Evolutionary conservation across 2,797 vertebrate genomes (phyloP), one percentile per base, ranked within the genome.

Genomic region (Nothura maculosa): DNA sequence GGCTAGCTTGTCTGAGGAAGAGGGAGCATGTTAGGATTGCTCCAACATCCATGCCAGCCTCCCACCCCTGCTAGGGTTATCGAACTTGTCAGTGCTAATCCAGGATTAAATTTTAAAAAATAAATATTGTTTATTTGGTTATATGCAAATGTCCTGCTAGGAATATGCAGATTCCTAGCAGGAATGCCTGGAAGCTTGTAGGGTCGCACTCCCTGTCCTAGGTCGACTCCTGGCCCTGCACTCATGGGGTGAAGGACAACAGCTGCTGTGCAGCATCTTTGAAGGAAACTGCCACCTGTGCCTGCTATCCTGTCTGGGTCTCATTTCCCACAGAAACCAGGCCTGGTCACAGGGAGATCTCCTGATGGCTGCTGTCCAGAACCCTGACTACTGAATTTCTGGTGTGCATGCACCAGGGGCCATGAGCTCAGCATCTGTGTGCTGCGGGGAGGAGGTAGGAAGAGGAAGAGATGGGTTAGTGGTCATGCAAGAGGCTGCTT

Each of bases 381-480:
- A 50, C 60, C 3, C 62, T 5, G 83, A 7, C 86, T 57, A 84
- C 94, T 24, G 77, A 52, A 20, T 45, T 63, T 88, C 82, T 89
- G 86, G 20, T 8, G 12, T n/a, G 54, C 27, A 2, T 12, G n/a
- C 76, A 85, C 90, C 87, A 81, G 80, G 83, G 74, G 66, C 76
- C 62, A 1, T 24, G 73, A 58, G 30, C 68, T 25, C 73, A 20
- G 90, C 52, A 54, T 87, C 90, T 68, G 83, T 81, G 70, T 64
- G 58, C 76, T 60, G 40, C 0, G 58, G 43, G 58, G 81, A 81
- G 83, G 66, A 80, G 77, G 72, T 69, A 79, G 88, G 92, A 93
- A 91, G 89, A 91, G 89, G 94, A 95, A 95, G 85, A 87, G 92
- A 64, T 88, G 91, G 83, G 91, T 80, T 63, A 52, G 81, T 13